Percentiles rank a stretch among this genome's conserved stretches.
Evolutionary conservation across 2,113 vertebrate species (phyloP).

Genomic region (Alosa alosa): DNA sequence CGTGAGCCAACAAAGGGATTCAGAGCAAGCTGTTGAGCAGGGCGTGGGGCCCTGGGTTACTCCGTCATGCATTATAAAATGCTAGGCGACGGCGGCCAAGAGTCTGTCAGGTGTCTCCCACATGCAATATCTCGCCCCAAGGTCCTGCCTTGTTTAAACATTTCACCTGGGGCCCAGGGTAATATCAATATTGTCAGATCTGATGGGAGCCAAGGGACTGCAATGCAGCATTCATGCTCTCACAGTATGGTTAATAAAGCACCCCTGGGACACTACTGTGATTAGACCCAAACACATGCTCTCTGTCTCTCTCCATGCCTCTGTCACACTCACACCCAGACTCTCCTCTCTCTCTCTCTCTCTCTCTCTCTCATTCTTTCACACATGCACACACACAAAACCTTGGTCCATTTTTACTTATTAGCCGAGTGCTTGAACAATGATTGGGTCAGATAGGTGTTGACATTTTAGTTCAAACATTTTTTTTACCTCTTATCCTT

Average conservation of each 20-base stretch:
- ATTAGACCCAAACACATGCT: background rate
- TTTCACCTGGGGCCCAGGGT: background rate
- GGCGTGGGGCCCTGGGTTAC: background rate
- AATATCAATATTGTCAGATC: background rate
- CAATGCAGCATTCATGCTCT: background rate
- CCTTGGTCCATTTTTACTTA: background rate
- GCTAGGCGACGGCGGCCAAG: background rate
- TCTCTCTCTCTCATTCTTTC: background rate
- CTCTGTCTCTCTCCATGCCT: background rate
- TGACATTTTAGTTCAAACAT: background rate
- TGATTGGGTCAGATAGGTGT: background rate
- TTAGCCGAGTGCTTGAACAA: background rate
- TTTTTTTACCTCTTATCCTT: background rate
- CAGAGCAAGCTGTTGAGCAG: background rate
- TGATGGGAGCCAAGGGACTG: background rate
- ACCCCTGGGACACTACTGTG: background rate
- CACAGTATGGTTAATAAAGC: background rate
- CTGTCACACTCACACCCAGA: background rate
- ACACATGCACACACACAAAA: background rate
- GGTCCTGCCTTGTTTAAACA: slow-evolving; percentile 5
- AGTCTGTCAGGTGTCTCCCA: background rate
- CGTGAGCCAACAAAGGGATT: background rate
- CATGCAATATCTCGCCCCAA: background rate
- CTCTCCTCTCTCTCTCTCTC: background rate
- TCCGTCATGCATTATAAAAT: background rate